phyloP scores from a whole-genome alignment of 35 echinoderm and acorn worm genomes.

The Acanthaster planci region DNA sequence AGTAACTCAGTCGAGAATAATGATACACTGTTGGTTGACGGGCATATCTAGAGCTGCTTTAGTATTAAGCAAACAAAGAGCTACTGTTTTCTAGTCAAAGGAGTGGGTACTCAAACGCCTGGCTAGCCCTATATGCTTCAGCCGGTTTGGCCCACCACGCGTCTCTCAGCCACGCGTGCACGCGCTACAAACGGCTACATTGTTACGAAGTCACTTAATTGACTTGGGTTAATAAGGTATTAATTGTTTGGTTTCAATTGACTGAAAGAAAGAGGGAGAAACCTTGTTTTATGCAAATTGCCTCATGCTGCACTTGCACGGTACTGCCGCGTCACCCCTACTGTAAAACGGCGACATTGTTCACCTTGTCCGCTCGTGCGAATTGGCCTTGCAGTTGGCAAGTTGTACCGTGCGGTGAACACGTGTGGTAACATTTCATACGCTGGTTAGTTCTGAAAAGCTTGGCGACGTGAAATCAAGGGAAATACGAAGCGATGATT shows the following conservation, averaged over 20 bases:
- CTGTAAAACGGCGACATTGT: background rate
- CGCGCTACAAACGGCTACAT: background rate
- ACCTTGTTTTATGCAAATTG: background rate
- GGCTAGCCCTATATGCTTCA: background rate
- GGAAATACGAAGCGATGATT: too few relatives aligned
- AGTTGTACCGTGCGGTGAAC: background rate
- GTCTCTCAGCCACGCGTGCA: background rate
- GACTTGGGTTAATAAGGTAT: conserved; percentile 12
- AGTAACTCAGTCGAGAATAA: too few relatives aligned
- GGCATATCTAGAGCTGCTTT: too few relatives aligned
- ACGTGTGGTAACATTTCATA: background rate
- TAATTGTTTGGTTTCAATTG: conserved; percentile 20
- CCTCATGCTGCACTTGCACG: too few relatives aligned
- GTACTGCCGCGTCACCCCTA: too few relatives aligned
- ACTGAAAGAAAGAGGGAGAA: background rate
- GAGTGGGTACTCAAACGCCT: background rate
- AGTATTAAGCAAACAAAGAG: too few relatives aligned
- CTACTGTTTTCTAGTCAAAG: too few relatives aligned
- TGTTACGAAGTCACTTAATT: conserved; percentile 12
- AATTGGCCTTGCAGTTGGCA: background rate
- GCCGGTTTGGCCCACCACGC: too few relatives aligned
- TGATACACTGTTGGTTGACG: too few relatives aligned
- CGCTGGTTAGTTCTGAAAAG: background rate
- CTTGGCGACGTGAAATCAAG: background rate
- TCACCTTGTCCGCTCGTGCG: background rate